Base-by-base conservation (phyloP, 2,113 vertebrate species). In the Proteles cristata region DNA sequence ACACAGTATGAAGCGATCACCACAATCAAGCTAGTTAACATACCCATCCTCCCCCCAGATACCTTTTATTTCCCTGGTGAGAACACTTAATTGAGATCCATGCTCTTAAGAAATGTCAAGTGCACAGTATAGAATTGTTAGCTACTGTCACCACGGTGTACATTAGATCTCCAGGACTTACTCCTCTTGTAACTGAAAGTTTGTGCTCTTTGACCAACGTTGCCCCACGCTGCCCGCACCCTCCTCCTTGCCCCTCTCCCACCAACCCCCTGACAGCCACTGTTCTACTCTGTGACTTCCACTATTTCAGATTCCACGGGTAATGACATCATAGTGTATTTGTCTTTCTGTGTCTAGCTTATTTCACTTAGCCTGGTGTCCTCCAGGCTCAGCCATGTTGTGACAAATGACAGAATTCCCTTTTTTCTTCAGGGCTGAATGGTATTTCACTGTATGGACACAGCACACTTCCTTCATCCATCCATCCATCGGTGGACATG, bases 141-240 rank as follows among this genome's bases (percentile, higher is more conserved):
- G 61, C 48, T 16, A 0, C 2, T 35, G 25, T 50, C 39, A 19
- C 35, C 5, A 2, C 6, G n/a, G 55, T n/a, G 55, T 17, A 0
- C 19, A 5, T 65, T 7, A 21, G 45, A 26, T 45, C n/a, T 23
- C 55, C n/a, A 65, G 55, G 43, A 33, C n/a, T 53, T 19, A 33
- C 1, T 63, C 86, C 7, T 45, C 66, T 23, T 45, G 19, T 28
- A 61, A 35, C 35, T 71, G 45, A 90, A 50, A 35, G 9, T 25
- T 15, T 12, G 3, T 69, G 3, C 5, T 11, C 88, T 77, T 21
- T 39, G 33, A 58, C 50, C 31, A 71, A 39, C 53, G 33, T 39
- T 43, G 48, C 50, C 71, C 71, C 71, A 48, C 28, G 3, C 43
- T 35, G 15, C 26, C 23, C 45, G 21, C 33, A 79, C 53, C 68